Evolutionary conservation across 2,888 invertebrate genomes (phyloP).

Genomic region (Leucophenga maculata): DNA sequence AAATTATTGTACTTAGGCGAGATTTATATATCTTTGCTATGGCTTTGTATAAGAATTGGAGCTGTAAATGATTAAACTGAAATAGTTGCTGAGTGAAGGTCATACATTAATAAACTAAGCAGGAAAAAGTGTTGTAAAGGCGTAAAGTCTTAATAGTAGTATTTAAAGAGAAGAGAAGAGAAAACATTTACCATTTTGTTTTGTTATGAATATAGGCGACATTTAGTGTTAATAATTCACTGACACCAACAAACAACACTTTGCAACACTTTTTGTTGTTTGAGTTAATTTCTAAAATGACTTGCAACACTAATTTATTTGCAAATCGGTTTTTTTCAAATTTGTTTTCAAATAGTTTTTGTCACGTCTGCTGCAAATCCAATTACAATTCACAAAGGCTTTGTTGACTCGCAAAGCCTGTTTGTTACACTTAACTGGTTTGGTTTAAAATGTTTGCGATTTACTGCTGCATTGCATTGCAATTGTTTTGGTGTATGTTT

Average conservation of each 20-base stretch:
- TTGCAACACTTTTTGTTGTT: conserved; percentile 8
- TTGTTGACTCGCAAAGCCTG: too few species aligned
- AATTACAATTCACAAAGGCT: too few species aligned
- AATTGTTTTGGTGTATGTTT: conserved; percentile 45
- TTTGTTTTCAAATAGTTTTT: conserved; percentile 32
- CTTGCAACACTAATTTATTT: conserved; percentile 1
- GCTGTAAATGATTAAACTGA: too few species aligned
- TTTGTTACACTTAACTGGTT: conserved; percentile 2
- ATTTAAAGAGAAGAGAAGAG: neutral
- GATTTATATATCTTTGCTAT: neutral
- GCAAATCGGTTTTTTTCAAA: conserved; percentile 11
- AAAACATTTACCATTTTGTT: conserved; percentile 41
- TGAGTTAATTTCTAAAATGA: neutral
- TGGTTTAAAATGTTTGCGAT: conserved; percentile 41
- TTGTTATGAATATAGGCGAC: too few species aligned
- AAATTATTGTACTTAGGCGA: conserved; percentile 15
- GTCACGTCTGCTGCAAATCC: conserved; percentile 34
- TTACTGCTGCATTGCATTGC: conserved; percentile 46
- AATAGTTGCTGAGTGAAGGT: too few species aligned
- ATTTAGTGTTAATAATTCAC: neutral
- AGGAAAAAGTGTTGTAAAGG: too few species aligned
- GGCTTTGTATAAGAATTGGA: too few species aligned
- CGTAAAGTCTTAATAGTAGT: too few species aligned
- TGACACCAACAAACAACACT: neutral
- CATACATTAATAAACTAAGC: too few species aligned